A percentile compares a stretch with the other conserved stretches of the same genome.
These are phyloP conservation scores for Scaptomyza flava DNA, from an alignment of 2,888 invertebrate genomes.

Conservation along the genomic window DNA sequence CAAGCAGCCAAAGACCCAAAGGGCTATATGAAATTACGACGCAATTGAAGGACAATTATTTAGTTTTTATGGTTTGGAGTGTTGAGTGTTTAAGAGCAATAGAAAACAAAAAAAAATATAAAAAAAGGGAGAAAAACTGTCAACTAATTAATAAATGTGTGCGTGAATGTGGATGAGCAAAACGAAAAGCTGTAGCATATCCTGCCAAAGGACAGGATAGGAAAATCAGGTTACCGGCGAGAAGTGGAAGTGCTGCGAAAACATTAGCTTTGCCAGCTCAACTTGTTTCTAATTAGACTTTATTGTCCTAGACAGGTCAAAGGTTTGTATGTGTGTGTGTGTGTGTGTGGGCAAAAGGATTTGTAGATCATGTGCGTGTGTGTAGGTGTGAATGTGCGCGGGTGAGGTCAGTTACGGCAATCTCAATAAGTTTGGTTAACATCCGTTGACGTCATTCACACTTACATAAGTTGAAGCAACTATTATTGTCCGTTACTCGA, in stretches of 20 bases:
- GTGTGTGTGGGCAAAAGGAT: conserved; percentile 38
- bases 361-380: not conserved
- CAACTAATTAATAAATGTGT: conserved; percentile 72
- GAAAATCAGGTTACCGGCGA: conserved; percentile 50
- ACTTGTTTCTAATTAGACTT: conserved; percentile 71
- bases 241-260: conserved; percentile 5
- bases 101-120: not conserved
- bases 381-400: not conserved
- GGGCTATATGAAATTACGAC: conserved; percentile 45
- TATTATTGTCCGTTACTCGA: not conserved
- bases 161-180: conserved; percentile 1
- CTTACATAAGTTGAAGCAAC: not conserved
- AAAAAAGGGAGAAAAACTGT: not conserved
- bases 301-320: conserved; percentile 58
- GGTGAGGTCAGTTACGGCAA: conserved; percentile 21
- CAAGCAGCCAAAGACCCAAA: conserved; percentile 15
- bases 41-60: conserved; percentile 13
- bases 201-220: conserved; percentile 23
- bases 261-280: conserved; percentile 40
- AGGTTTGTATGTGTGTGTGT: conserved; percentile 7
- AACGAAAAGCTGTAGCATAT: conserved; percentile 6
- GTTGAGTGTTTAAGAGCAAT: conserved; percentile 19
- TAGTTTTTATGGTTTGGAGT: not conserved
- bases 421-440: conserved; percentile 24
- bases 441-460: conserved; percentile 38